phyloP scores from a whole-genome alignment of 2,113 vertebrate genomes.

The Plotosus lineatus region DNA sequence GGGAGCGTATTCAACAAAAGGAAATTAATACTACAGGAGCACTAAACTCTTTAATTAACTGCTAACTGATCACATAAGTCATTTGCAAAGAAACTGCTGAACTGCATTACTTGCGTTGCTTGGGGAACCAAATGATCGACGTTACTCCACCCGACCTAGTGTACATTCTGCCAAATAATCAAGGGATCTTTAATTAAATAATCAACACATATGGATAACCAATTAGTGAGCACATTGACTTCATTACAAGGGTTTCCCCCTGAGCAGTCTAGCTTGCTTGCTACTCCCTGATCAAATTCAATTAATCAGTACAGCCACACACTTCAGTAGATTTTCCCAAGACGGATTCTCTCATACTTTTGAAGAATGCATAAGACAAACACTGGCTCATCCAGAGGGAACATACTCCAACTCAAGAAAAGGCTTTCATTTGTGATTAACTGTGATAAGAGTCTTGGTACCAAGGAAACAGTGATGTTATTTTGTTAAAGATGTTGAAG shows the following conservation, averaged over 20 bases:
- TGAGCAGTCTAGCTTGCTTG: slow-evolving; percentile 14
- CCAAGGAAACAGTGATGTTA: not conserved
- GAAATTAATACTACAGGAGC: not conserved
- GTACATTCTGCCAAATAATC: not conserved
- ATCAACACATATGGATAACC: slow-evolving; percentile 38
- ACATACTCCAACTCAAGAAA: slow-evolving; percentile 15
- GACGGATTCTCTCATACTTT: slow-evolving; percentile 18
- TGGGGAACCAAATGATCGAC: not conserved
- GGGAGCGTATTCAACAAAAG: not conserved
- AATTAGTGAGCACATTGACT: slow-evolving; percentile 31
- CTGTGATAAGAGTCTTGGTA: not conserved
- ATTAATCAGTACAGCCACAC: slow-evolving; percentile 34
- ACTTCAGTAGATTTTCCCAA: slow-evolving; percentile 2
- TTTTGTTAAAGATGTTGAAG: slow-evolving; percentile 26
- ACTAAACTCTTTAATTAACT: not conserved
- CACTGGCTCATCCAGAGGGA: slow-evolving; percentile 19
- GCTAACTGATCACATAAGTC: not conserved
- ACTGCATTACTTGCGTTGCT: not conserved
- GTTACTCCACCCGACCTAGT: not conserved
- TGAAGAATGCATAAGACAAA: slow-evolving; percentile 31
- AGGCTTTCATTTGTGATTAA: slow-evolving; percentile 26
- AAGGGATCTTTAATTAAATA: slow-evolving; percentile 4
- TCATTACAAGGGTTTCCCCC: slow-evolving; percentile 18
- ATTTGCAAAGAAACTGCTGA: not conserved
- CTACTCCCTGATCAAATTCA: slow-evolving; percentile 32